Evolutionary conservation across 2,113 vertebrate genomes (phyloP).

Genomic region (Chloroceryle aenea): DNA sequence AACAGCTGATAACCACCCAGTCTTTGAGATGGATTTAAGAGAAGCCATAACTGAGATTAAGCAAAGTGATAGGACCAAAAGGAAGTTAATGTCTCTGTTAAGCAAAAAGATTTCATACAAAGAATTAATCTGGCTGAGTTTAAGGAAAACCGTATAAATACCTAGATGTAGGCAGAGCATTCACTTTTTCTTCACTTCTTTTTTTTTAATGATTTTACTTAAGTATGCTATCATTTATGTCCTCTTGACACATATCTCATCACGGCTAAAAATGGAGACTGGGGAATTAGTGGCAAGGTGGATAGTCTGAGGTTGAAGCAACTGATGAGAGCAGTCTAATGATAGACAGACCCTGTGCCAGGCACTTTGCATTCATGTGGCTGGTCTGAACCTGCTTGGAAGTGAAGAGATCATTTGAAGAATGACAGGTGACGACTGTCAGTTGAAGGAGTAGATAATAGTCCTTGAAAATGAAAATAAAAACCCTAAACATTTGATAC

Average conservation of each 20-base stretch:
- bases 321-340: not conserved
- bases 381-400: not conserved
- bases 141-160: not conserved
- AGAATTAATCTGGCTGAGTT: not conserved
- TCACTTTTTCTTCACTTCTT: not conserved
- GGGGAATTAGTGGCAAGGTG: not conserved
- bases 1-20: not conserved
- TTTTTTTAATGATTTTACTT: not conserved
- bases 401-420: not conserved
- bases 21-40: rapidly evolving
- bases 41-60: not conserved
- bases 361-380: not conserved
- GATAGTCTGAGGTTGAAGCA: not conserved
- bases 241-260: not conserved
- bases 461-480: conserved; percentile 7
- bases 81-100: not conserved
- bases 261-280: not conserved
- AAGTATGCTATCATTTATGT: not conserved
- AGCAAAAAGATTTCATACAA: not conserved
- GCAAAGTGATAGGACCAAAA: not conserved
- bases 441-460: not conserved
- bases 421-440: not conserved
- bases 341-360: not conserved
- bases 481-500: not conserved
- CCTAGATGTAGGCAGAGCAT: not conserved